A percentile compares a stretch with the other conserved stretches of the same genome.
phyloP scores from a whole-genome alignment of 2,888 invertebrate species.

The Brassicogethes aeneus region DNA sequence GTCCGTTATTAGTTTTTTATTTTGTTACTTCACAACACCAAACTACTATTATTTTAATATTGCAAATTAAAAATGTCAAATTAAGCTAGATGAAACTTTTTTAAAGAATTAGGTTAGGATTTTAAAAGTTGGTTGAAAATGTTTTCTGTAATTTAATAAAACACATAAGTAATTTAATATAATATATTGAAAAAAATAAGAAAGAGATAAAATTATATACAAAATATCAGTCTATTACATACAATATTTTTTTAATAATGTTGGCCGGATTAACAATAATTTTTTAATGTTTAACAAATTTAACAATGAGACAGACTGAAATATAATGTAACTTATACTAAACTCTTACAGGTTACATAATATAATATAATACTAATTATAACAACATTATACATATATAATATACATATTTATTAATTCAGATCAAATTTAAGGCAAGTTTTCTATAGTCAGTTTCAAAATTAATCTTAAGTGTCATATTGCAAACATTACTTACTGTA shows the following conservation, averaged over 20 bases:
- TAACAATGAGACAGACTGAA: background rate
- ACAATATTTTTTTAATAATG: conserved; percentile 4
- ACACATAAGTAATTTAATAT: too few relatives aligned
- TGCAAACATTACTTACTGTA: background rate
- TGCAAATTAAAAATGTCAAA: too few relatives aligned
- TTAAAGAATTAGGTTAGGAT: too few relatives aligned
- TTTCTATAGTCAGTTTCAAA: too few relatives aligned
- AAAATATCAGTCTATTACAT: background rate
- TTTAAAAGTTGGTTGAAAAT: too few relatives aligned
- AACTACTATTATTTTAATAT: too few relatives aligned
- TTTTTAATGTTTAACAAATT: background rate
- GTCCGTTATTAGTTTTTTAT: too few relatives aligned
- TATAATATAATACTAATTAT: background rate
- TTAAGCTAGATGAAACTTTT: too few relatives aligned
- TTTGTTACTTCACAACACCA: too few relatives aligned
- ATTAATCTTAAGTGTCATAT: too few relatives aligned
- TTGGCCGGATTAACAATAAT: conserved; percentile 18
- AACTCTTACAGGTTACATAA: conserved; percentile 2
- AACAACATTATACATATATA: background rate
- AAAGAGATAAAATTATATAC: background rate
- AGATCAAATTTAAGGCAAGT: conserved; percentile 1
- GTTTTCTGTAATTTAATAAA: too few relatives aligned
- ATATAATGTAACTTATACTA: background rate
- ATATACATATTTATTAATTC: conserved; percentile 1
- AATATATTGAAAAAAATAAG: background rate